Percentiles rank a stretch among this genome's conserved stretches.
Evolutionary conservation across 2,797 vertebrate species (phyloP).

Genomic region (Cheirogaleus major): DNA sequence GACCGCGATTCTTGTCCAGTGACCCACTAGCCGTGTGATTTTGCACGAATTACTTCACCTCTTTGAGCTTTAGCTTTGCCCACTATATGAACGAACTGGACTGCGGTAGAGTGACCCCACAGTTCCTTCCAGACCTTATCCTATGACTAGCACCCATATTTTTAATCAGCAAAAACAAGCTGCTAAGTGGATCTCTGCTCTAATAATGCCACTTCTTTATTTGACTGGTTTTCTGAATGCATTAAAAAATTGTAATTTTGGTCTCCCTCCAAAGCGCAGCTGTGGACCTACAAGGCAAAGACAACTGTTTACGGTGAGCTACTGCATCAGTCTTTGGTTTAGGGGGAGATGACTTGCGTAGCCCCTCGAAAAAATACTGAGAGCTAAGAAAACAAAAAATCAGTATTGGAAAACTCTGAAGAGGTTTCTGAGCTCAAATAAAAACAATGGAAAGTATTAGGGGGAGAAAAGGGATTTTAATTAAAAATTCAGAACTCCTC

Average conservation of each 20-base stretch:
- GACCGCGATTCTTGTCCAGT: neutral
- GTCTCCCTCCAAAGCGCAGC: neutral
- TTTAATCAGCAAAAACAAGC: neutral
- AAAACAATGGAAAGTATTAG: neutral
- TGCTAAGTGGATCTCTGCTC: neutral
- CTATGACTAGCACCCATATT: neutral
- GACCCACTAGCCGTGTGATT: neutral
- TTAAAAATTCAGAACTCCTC: neutral
- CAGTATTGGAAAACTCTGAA: neutral
- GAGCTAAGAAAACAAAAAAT: neutral
- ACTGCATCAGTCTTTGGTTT: neutral
- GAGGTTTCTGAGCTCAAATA: neutral
- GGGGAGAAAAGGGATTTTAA: neutral
- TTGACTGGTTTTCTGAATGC: neutral
- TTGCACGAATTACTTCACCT: neutral
- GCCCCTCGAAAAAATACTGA: neutral
- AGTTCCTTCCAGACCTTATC: neutral
- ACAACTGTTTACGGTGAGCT: fast-evolving
- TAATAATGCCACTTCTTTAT: neutral
- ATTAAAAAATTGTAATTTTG: neutral
- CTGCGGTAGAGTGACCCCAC: neutral
- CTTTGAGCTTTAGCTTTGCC: neutral
- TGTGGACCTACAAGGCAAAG: neutral
- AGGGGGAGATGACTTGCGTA: neutral
- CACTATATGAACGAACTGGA: neutral